Evolutionary conservation across 2,113 vertebrate genomes (phyloP).

Genomic region (Brienomyrus longianalis): DNA sequence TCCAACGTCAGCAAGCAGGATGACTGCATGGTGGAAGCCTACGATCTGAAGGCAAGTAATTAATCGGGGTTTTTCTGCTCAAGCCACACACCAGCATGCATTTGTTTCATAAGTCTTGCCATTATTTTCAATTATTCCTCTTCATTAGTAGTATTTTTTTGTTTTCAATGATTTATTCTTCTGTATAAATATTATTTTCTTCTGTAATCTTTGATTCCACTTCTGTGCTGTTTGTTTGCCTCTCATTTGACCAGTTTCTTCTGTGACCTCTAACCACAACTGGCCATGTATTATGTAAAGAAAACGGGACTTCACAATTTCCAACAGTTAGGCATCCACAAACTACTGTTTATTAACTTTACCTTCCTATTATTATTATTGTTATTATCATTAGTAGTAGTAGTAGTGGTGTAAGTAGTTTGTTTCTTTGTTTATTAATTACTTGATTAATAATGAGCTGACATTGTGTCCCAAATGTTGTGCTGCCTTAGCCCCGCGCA

Average conservation of each 20-base stretch:
- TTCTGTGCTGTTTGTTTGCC: neutral
- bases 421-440: neutral
- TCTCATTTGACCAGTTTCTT: neutral
- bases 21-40: constrained; percentile 67
- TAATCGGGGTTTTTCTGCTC: neutral
- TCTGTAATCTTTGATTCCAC: neutral
- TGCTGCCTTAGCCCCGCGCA: neutral
- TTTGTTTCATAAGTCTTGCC: neutral
- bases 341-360: neutral
- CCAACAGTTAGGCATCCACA: neutral
- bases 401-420: neutral
- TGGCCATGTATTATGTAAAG: neutral
- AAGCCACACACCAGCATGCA: neutral
- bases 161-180: neutral
- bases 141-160: neutral
- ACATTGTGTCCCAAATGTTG: neutral
- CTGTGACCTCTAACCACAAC: neutral
- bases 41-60: constrained; percentile 77
- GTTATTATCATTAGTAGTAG: neutral
- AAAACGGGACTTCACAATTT: neutral
- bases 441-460: neutral
- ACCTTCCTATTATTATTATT: neutral
- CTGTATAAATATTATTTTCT: neutral
- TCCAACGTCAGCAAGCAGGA: constrained; percentile 90
- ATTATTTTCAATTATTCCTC: neutral